A percentile compares a stretch with the other conserved stretches of the same genome.
Evolutionary conservation across 2,888 invertebrate genomes (phyloP).

Genomic region (Thereva nobilitata): DNA sequence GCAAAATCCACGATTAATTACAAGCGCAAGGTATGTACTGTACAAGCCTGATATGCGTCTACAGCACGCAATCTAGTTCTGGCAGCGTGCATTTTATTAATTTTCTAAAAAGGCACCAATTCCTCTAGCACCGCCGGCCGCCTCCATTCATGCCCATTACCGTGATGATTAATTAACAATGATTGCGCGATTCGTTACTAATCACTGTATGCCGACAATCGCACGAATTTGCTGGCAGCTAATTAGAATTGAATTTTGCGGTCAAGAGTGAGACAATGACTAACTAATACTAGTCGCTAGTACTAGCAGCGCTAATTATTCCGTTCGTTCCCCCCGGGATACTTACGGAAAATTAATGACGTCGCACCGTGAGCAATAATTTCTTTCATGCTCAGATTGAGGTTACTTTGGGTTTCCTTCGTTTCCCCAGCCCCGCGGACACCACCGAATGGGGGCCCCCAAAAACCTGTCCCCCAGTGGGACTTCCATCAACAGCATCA

Average conservation of each 20-base stretch:
- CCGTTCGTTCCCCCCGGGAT: too few relatives aligned
- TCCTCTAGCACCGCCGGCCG: neutral
- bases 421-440: too few relatives aligned
- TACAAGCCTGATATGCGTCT: constrained; percentile 19
- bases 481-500: too few relatives aligned
- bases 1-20: constrained; percentile 36
- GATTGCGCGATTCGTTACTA: constrained; percentile 34
- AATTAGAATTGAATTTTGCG: constrained; percentile 30
- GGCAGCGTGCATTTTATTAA: constrained; percentile 26
- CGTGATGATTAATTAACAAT: constrained; percentile 34
- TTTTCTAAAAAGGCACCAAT: constrained; percentile 29
- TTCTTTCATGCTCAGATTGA: too few relatives aligned
- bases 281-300: constrained; percentile 19
- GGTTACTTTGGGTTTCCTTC: too few relatives aligned
- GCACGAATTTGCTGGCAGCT: constrained; percentile 24
- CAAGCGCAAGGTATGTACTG: constrained; percentile 5
- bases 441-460: too few relatives aligned
- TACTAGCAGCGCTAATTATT: constrained; percentile 4
- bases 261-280: constrained; percentile 32
- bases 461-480: too few relatives aligned
- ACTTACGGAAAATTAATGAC: too few relatives aligned
- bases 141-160: constrained; percentile 27
- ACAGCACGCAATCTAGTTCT: constrained; percentile 29
- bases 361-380: too few relatives aligned
- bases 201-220: constrained; percentile 34